These are phyloP conservation scores for Hesperophylax magnus DNA, from an alignment of 1,140 invertebrate genomes.

Conservation along the genomic window DNA sequence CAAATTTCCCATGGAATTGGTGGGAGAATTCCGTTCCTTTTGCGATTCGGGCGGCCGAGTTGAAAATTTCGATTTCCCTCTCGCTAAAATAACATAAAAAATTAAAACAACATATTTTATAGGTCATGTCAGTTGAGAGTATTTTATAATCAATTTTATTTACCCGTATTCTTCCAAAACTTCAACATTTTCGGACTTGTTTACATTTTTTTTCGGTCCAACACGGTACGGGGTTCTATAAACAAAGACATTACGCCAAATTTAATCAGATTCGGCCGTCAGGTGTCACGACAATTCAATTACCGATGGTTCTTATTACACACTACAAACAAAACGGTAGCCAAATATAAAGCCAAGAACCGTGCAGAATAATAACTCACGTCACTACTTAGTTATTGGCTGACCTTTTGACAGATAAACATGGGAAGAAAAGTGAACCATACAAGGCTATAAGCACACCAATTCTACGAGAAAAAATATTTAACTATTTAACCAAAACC, in stretches of 20 bases:
- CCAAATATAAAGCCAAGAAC: slow-evolving; percentile 29
- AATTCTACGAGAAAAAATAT: too few species aligned
- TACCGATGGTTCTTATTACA: neutral
- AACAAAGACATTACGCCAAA: neutral
- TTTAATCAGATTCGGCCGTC: neutral
- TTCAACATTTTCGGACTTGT: slow-evolving; percentile 51
- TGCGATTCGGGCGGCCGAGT: slow-evolving; percentile 50
- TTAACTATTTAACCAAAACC: too few species aligned
- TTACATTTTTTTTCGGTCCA: slow-evolving; percentile 49
- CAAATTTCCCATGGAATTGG: slow-evolving; percentile 22
- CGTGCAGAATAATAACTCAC: slow-evolving; percentile 42
- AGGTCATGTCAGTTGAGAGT: neutral
- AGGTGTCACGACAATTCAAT: slow-evolving; percentile 23
- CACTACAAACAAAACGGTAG: slow-evolving; percentile 29
- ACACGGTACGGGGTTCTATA: neutral
- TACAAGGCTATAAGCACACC: too few species aligned
- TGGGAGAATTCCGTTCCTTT: slow-evolving; percentile 45
- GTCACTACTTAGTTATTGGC: slow-evolving; percentile 29
- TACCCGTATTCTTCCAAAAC: slow-evolving; percentile 56
- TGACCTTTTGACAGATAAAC: slow-evolving; percentile 49
- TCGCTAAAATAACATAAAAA: slow-evolving; percentile 35
- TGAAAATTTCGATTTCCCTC: slow-evolving; percentile 56
- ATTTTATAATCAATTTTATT: slow-evolving; percentile 16
- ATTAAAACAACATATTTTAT: neutral
- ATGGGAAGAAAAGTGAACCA: too few species aligned